A percentile compares a stretch with the other conserved stretches of the same genome.
Evolutionary conservation across 2,797 vertebrate genomes (phyloP).

Genomic region (Gymnoscopelus braueri): DNA sequence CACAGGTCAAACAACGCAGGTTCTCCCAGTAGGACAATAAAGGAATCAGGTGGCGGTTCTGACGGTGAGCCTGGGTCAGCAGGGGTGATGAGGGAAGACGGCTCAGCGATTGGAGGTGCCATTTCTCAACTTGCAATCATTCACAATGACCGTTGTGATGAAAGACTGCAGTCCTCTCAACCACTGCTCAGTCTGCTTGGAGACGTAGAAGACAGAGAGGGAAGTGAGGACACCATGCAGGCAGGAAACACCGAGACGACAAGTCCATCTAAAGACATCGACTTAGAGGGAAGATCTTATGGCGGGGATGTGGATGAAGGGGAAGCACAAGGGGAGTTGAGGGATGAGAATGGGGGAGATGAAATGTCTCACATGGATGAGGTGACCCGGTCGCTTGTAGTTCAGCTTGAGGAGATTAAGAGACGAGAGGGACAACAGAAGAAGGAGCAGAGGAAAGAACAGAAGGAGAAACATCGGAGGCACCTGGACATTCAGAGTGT

Average conservation of each 20-base stretch:
- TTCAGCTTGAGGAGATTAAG: slow-evolving; percentile 69
- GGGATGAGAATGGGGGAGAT: slow-evolving; percentile 42
- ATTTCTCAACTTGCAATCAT: slow-evolving; percentile 9
- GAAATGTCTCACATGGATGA: slow-evolving; percentile 62
- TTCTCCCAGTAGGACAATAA: not conserved
- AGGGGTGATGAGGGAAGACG: not conserved
- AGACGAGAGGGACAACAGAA: slow-evolving; percentile 61
- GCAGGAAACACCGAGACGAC: slow-evolving; percentile 9
- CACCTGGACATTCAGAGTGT: slow-evolving; percentile 88
- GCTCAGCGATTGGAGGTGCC: not conserved
- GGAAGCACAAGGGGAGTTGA: slow-evolving; percentile 31
- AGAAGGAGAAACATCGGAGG: slow-evolving; percentile 48
- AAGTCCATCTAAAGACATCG: not conserved
- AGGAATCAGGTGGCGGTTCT: slow-evolving; percentile 14
- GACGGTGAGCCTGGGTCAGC: not conserved
- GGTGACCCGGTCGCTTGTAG: slow-evolving; percentile 59
- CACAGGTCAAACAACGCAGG: slow-evolving; percentile 5
- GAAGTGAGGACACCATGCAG: slow-evolving; percentile 11
- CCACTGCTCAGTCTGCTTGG: slow-evolving; percentile 1
- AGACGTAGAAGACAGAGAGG: slow-evolving; percentile 12
- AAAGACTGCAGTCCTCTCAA: slow-evolving; percentile 15
- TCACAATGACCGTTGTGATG: slow-evolving; percentile 12
- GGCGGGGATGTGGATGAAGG: slow-evolving; percentile 24
- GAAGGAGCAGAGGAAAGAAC: slow-evolving; percentile 47
- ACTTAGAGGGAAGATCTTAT: slow-evolving; percentile 3